Conservation (phyloP, 2,113 vertebrate species). For the Hymenochirus boettgeri region DNA sequence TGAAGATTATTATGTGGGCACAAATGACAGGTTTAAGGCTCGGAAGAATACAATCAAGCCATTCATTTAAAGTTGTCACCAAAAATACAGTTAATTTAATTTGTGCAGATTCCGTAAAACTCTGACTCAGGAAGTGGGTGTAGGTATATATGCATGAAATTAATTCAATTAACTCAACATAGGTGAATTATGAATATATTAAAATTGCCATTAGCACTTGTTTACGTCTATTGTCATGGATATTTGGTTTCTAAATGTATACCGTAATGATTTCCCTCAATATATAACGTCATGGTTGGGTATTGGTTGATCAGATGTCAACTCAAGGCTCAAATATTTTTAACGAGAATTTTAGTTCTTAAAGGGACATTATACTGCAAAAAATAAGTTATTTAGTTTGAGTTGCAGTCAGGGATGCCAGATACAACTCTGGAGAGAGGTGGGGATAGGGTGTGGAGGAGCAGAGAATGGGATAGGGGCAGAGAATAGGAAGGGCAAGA, state of each 20-base stretch:
- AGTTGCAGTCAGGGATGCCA: too few species aligned
- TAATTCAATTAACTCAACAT: slow-evolving; percentile 13
- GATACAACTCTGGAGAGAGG: too few species aligned
- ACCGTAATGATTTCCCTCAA: too few species aligned
- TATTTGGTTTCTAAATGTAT: background rate
- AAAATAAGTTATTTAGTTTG: too few species aligned
- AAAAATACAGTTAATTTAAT: slow-evolving; percentile 1
- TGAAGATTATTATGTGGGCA: slow-evolving; percentile 31
- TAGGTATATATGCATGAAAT: slow-evolving; percentile 10
- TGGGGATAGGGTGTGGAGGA: too few species aligned
- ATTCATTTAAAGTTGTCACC: slow-evolving; percentile 18
- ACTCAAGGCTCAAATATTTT: too few species aligned
- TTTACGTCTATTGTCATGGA: background rate
- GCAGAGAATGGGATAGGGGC: too few species aligned
- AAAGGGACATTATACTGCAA: too few species aligned
- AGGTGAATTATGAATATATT: background rate
- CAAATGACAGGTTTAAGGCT: slow-evolving; percentile 23
- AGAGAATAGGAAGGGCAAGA: too few species aligned
- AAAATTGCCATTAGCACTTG: background rate
- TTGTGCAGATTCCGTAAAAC: background rate
- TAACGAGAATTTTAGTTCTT: too few species aligned
- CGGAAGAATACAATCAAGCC: background rate
- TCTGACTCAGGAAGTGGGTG: background rate
- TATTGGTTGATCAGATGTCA: too few species aligned
- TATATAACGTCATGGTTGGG: too few species aligned